A percentile compares a stretch with the other conserved stretches of the same genome.
Evolutionary conservation across 2,113 vertebrate species (phyloP).

Genomic region (Propithecus coquereli): DNA sequence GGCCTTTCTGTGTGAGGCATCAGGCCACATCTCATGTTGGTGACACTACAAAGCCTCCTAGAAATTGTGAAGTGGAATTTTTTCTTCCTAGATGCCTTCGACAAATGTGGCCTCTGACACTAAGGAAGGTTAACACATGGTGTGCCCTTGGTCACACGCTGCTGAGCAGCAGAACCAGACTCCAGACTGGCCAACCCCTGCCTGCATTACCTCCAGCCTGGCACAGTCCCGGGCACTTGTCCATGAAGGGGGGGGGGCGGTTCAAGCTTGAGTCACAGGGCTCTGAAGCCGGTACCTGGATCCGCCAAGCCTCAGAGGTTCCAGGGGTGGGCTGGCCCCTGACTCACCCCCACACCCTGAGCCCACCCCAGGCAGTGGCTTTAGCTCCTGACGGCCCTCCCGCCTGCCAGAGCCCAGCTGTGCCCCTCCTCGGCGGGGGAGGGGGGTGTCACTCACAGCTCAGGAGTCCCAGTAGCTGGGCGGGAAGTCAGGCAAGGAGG

Average conservation of each 20-base stretch:
- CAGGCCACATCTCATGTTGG: neutral
- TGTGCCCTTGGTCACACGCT: neutral
- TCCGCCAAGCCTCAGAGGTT: constrained; percentile 28
- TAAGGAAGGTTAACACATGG: neutral
- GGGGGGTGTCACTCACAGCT: neutral
- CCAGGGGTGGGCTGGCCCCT: constrained; percentile 46
- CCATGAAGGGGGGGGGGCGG: neutral
- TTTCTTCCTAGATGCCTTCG: neutral
- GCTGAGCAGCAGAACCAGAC: neutral
- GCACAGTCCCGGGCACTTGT: neutral
- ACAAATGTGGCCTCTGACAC: neutral
- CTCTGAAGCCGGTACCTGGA: constrained; percentile 52
- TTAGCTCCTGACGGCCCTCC: neutral
- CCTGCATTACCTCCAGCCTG: neutral
- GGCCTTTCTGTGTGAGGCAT: neutral
- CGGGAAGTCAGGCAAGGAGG: constrained; percentile 19
- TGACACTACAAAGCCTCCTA: neutral
- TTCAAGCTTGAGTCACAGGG: constrained; percentile 45
- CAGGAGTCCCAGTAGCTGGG: constrained; percentile 37
- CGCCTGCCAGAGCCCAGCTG: constrained; percentile 57
- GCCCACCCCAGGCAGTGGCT: constrained; percentile 63
- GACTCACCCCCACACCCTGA: constrained; percentile 62
- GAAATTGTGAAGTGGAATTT: neutral
- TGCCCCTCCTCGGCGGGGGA: constrained; percentile 36
- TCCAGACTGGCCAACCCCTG: neutral